Conservation (phyloP, 2,888 invertebrate species). For the Ochlodes sylvanus region DNA sequence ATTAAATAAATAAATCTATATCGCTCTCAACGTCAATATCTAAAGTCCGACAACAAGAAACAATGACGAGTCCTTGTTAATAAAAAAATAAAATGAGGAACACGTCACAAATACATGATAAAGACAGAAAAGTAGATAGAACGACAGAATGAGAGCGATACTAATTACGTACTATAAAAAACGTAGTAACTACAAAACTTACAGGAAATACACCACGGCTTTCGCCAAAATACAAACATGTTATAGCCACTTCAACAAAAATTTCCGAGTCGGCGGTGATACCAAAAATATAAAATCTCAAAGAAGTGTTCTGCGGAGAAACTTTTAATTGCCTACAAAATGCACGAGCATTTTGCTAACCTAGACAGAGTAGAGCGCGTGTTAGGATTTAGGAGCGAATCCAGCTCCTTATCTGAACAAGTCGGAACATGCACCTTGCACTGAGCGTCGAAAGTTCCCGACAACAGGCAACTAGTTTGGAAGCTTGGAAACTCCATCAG, state of each 20-base stretch:
- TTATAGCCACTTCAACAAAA: constrained; percentile 31
- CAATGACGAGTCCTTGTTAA: too few species aligned
- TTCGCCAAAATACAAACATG: constrained; percentile 29
- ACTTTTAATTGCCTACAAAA: constrained; percentile 69
- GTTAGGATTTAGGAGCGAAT: constrained; percentile 74
- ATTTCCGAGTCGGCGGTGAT: constrained; percentile 33
- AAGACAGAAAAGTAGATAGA: not conserved
- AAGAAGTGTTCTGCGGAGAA: constrained; percentile 42
- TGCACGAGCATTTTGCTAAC: constrained; percentile 58
- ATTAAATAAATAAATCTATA: too few species aligned
- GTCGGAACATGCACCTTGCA: constrained; percentile 70
- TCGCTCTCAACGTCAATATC: too few species aligned
- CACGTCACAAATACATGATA: not conserved
- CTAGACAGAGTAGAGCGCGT: constrained; percentile 54
- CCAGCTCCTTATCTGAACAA: constrained; percentile 73
- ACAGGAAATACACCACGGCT: not conserved
- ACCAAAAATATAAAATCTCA: constrained; percentile 40
- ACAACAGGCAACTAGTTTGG: constrained; percentile 81
- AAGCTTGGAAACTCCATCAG: constrained; percentile 82
- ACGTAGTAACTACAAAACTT: not conserved
- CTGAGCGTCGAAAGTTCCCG: constrained; percentile 72
- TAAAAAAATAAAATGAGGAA: too few species aligned
- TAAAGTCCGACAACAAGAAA: too few species aligned
- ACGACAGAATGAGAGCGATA: not conserved
- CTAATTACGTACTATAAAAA: constrained; percentile 19